Base-by-base conservation (phyloP, 2,888 invertebrate species). In the Pyrgus malvae region DNA sequence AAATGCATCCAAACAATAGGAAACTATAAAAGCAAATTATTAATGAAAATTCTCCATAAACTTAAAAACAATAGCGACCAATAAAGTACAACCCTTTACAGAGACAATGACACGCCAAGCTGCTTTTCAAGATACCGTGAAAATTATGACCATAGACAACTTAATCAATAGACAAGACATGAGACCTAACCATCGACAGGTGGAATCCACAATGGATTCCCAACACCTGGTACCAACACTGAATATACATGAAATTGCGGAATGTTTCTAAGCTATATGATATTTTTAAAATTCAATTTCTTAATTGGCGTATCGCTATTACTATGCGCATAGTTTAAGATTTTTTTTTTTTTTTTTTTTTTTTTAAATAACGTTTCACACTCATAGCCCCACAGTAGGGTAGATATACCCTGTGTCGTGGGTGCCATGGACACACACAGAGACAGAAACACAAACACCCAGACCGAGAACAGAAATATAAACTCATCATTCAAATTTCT, bases 221-320 rank as follows among this genome's bases (percentile, higher is more conserved):
- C 9, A 12, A 51, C 51, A 51, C 37, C 51, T 51, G 51, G 35
- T 44, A 25, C 3, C 27, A 27, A 19, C 37, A 37, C n/a, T 44
- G 44, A 37, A 51, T 51, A 50, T 12, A 37, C 44, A 42, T 51
- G 25, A 25, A 19, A 11, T 11, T 8, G 23, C 14, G n/a, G 25
- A 12, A 33, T 12, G 16, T 25, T 14, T 48, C 35, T n/a, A 41
- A 42, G 12, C 11, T 7, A 25, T 33, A 8, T 3, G 12, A 8
- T 37, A 19, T 44, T 51, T 37, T 51, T 19, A 51, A 29, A 50
- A 50, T 50, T 35, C 33, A 50, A 48, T 50, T 42, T 42, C 33
- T 42, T 50, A 42, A 42, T 42, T 42, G 42, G 51, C 44, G 44
- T 51, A 44, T 44, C 42, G 38, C 12, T 11, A 35, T 44, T 41